Percentiles rank a stretch among this genome's conserved stretches.
Evolutionary conservation across 1,140 invertebrate genomes (phyloP).

Genomic region (Eubasilissa regina): DNA sequence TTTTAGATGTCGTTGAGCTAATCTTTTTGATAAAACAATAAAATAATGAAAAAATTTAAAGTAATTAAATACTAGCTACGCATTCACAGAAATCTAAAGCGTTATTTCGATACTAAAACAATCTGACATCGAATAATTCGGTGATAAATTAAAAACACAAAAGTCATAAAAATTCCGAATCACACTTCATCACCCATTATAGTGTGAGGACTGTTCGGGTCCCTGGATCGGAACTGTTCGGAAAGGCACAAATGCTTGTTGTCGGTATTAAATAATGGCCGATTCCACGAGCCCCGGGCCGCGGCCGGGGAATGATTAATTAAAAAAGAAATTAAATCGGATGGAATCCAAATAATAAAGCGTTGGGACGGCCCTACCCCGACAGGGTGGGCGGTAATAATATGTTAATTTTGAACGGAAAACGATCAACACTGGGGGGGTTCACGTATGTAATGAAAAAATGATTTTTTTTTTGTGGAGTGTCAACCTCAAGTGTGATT

Average conservation of each 20-base stretch:
- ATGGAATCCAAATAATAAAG: slow-evolving; percentile 59
- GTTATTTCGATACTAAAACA: slow-evolving; percentile 5
- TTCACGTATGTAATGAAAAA: not conserved
- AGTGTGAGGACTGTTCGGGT: slow-evolving; percentile 12
- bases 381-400: slow-evolving; percentile 53
- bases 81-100: not conserved
- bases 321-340: slow-evolving; percentile 58
- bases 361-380: slow-evolving; percentile 51
- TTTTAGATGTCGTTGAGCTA: too few species aligned
- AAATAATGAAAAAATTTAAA: too few species aligned
- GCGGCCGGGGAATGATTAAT: slow-evolving; percentile 56
- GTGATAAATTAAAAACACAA: slow-evolving; percentile 22
- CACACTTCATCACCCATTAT: slow-evolving; percentile 32
- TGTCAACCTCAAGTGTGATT: too few species aligned
- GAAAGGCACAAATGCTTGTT: not conserved
- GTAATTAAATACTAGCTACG: too few species aligned
- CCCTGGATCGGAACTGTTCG: not conserved
- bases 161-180: slow-evolving; percentile 25
- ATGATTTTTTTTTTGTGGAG: too few species aligned
- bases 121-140: slow-evolving; percentile 18
- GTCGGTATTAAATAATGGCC: slow-evolving; percentile 24
- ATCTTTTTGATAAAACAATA: too few species aligned
- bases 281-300: slow-evolving; percentile 2
- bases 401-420: slow-evolving; percentile 55
- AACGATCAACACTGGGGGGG: slow-evolving; percentile 18